Percentiles rank a stretch among this genome's conserved stretches.
These are phyloP conservation scores for Leucophenga montana DNA, from an alignment of 2,888 invertebrate species.

Conservation along the genomic window DNA sequence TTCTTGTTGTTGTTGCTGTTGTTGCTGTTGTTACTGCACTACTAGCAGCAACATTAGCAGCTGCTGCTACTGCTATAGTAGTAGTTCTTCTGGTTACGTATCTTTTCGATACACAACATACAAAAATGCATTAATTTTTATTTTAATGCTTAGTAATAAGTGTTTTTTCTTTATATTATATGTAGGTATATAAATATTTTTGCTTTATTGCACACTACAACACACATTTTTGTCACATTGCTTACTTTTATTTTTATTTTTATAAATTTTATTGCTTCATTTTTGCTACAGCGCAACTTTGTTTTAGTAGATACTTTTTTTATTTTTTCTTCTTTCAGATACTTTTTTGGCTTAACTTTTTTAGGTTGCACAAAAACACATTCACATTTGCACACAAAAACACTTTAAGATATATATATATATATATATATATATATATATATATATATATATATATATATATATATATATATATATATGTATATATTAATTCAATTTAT, in stretches of 20 bases:
- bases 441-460: background rate
- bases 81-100: background rate
- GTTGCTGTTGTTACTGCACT: background rate
- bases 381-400: background rate
- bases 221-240: no score
- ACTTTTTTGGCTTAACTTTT: background rate
- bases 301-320: no score
- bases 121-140: background rate
- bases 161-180: background rate
- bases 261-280: background rate
- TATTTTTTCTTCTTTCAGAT: no score
- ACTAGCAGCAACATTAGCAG: background rate
- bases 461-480: background rate
- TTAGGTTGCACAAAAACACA: slow-evolving; percentile 6
- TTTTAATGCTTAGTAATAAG: background rate
- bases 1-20: background rate
- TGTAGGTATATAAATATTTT: background rate
- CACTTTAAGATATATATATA: background rate
- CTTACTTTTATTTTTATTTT: background rate
- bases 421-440: no score
- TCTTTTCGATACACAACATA: background rate
- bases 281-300: background rate
- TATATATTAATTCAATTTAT: background rate
- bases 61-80: background rate
- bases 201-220: background rate